Evolutionary conservation across 2,797 vertebrate genomes (phyloP).

Genomic region (Carapus acus): DNA sequence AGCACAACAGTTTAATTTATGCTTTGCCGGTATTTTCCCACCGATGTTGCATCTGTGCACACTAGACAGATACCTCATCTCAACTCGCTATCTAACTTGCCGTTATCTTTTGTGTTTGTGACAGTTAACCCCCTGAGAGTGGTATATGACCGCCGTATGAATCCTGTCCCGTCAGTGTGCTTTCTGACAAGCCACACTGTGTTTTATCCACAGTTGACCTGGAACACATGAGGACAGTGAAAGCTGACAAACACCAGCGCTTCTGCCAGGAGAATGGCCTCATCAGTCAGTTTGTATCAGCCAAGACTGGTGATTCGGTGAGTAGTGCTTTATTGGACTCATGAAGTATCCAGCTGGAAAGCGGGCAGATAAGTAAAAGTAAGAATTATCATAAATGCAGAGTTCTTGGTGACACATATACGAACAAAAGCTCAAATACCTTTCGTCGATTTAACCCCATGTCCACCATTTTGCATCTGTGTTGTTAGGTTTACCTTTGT

Average conservation of each 20-base stretch:
- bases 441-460: background rate
- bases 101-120: conserved; percentile 61
- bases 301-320: conserved; percentile 96
- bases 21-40: conserved; percentile 39
- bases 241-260: conserved; percentile 91
- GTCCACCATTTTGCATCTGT: conserved; percentile 9
- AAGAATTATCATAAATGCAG: no score
- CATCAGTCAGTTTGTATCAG: conserved; percentile 93
- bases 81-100: conserved; percentile 56
- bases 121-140: conserved; percentile 47
- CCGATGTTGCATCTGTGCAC: conserved; percentile 24
- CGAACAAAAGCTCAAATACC: no score
- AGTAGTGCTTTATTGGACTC: conserved; percentile 55
- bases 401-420: no score
- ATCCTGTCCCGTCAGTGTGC: conserved; percentile 45
- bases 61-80: conserved; percentile 53
- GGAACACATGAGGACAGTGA: conserved; percentile 97
- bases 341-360: background rate
- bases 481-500: conserved; percentile 89
- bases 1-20: conserved; percentile 51
- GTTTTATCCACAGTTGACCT: conserved; percentile 84
- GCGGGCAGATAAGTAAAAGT: background rate
- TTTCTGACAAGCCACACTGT: conserved; percentile 36
- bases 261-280: conserved; percentile 95
- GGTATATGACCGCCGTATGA: conserved; percentile 41